Base-by-base conservation (phyloP, 2,113 vertebrate species). In the Corythaixoides concolor region DNA sequence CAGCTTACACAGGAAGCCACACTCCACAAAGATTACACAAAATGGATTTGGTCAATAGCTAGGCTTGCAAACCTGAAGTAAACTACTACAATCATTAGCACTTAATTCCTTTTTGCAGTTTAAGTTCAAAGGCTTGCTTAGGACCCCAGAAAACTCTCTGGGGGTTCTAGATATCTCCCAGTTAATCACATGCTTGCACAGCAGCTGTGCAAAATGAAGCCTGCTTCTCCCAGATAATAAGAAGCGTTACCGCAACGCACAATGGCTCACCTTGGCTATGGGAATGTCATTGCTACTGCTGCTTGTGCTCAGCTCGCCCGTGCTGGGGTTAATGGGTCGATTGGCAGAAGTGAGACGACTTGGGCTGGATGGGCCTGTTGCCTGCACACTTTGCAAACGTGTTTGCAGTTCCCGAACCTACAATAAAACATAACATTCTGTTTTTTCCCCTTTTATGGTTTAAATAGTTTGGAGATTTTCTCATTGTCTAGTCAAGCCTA, bases 271-370 rank as follows among this genome's bases (percentile, higher is more conserved):
- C 98, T 99, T 99, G 91, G 99, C 99, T 3, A 99, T 98, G n/a
- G 99, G 99, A 79, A 99, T 97, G 94, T 99, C 99, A 8, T 99
- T 99, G 97, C 99, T 99, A 93, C 99, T 99, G 96, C 98, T 99
- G 97, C 98, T 99, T 7, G 99, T 99, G 96, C 99, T 99, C 73
- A 99, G 98, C 87, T 99, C 99, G 63, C 99, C 99, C 0, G 99
- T 99, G 97, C 98, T 99, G 82, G 98, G 99, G 94, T 99, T 99
- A 39, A 99, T 45, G 3, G 98, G 98, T 77, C 98, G 98, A 70
- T 94, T 98, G 85, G 98, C 77, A 4, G 98, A 97, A 26, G 98
- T 97, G 24, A 99, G 98, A 39, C 98, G 98, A 17, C 98, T 97
- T 0, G 99, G 98, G 89, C 98, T 99, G 77, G 98, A 98, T 3